Evolutionary conservation across 2,113 vertebrate genomes (phyloP).

Genomic region (Oryzias javanicus): DNA sequence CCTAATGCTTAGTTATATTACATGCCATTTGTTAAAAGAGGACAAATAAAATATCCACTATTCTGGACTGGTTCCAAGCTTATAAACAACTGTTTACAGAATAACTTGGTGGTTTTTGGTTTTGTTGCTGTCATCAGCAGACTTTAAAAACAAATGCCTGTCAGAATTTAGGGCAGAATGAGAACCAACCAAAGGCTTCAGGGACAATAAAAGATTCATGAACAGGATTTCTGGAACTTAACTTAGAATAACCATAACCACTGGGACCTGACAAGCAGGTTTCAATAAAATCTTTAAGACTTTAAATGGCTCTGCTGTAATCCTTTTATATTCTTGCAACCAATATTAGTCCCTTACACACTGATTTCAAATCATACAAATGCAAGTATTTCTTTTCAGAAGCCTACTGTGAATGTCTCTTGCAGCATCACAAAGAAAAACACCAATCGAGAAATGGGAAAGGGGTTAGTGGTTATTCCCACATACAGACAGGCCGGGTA

Average conservation of each 20-base stretch:
- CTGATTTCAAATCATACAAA: not conserved
- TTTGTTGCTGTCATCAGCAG: not conserved
- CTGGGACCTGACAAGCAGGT: not conserved
- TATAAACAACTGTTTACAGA: no score
- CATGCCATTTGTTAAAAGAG: no score
- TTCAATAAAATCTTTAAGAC: not conserved
- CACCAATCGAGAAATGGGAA: slow-evolving; percentile 14
- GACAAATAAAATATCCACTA: no score
- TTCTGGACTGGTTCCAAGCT: no score
- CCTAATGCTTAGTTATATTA: no score
- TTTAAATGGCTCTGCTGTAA: not conserved
- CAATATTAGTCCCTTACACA: not conserved
- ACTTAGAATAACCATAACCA: not conserved
- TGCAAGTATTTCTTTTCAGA: not conserved
- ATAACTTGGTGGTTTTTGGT: no score
- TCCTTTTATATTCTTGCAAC: not conserved
- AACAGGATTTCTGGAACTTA: slow-evolving; percentile 3
- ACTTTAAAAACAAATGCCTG: not conserved
- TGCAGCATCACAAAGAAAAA: slow-evolving; percentile 7
- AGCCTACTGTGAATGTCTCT: slow-evolving; percentile 1
- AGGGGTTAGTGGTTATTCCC: slow-evolving; percentile 19
- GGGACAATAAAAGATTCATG: slow-evolving; percentile 3
- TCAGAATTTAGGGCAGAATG: not conserved
- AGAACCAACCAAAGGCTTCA: slow-evolving; percentile 20
- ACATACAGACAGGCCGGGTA: slow-evolving; percentile 32